Percentiles rank a stretch among this genome's conserved stretches.
phyloP scores from a whole-genome alignment of 2,113 vertebrate species.

The Aplodontia rufa region DNA sequence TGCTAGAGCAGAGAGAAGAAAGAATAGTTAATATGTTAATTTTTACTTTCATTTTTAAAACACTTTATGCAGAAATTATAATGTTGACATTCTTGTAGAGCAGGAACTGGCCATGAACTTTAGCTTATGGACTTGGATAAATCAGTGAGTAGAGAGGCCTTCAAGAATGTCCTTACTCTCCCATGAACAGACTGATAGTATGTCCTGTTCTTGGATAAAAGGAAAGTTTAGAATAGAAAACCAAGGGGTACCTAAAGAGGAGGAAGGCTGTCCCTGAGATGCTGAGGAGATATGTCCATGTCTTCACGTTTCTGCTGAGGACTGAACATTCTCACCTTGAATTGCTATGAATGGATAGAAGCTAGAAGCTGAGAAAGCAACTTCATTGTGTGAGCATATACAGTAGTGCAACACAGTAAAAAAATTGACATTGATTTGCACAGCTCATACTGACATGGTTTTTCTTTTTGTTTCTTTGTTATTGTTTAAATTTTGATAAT shows the following conservation, averaged over 20 bases:
- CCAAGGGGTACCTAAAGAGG: background rate
- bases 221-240: background rate
- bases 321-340: background rate
- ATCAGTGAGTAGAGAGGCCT: background rate
- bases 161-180: background rate
- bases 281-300: background rate
- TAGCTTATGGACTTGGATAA: background rate
- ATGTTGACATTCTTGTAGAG: background rate
- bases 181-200: background rate
- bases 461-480: background rate
- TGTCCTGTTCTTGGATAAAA: background rate
- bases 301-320: background rate
- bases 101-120: background rate
- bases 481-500: background rate
- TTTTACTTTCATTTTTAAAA: slow-evolving; percentile 26
- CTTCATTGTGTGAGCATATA: background rate
- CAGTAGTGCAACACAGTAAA: background rate
- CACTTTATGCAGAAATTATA: slow-evolving; percentile 13
- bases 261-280: background rate
- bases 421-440: background rate
- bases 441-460: background rate
- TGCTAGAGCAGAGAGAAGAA: background rate
- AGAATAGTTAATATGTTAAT: slow-evolving; percentile 15
- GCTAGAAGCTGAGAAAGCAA: background rate
- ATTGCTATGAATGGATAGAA: background rate